These are phyloP conservation scores for Spodoptera frugiperda DNA, from an alignment of 1,140 invertebrate genomes.

Conservation along the genomic window DNA sequence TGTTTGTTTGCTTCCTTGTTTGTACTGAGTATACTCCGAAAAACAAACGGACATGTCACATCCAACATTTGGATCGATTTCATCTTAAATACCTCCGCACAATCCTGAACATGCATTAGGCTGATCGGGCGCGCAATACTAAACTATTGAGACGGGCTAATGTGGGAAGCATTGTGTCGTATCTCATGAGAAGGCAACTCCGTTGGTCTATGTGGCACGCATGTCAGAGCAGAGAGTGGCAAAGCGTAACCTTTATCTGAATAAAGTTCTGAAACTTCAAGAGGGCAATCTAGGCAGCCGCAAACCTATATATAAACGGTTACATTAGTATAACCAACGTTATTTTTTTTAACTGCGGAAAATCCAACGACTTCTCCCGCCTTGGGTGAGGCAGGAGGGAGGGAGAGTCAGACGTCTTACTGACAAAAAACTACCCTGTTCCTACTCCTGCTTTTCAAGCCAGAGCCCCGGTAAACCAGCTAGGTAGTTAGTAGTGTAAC, in stretches of 20 bases:
- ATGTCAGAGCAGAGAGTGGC: not conserved
- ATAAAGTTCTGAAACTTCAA: not conserved
- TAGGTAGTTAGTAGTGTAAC: constrained; percentile 13
- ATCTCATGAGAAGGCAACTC: not conserved
- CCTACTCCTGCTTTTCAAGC: too few relatives aligned
- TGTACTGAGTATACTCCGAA: not conserved
- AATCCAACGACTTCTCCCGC: too few relatives aligned
- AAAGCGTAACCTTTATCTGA: constrained; percentile 1
- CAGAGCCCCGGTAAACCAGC: too few relatives aligned
- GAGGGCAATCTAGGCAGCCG: too few relatives aligned
- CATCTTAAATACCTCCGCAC: not conserved
- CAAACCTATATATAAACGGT: not conserved
- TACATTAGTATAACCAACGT: constrained; percentile 21
- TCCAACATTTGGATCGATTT: not conserved
- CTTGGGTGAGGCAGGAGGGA: too few relatives aligned
- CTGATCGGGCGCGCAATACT: constrained; percentile 1
- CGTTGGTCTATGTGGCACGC: not conserved
- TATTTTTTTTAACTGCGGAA: too few relatives aligned
- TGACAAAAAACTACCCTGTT: too few relatives aligned
- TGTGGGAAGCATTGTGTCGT: not conserved
- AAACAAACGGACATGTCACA: too few relatives aligned
- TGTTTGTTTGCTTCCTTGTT: not conserved
- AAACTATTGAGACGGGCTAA: constrained; percentile 8
- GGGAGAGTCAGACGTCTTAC: too few relatives aligned
- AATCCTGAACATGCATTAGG: not conserved